Evolutionary conservation across 1,140 invertebrate species (phyloP), one percentile per base, ranked within the genome.

Genomic region (Octopus bimaculoides): DNA sequence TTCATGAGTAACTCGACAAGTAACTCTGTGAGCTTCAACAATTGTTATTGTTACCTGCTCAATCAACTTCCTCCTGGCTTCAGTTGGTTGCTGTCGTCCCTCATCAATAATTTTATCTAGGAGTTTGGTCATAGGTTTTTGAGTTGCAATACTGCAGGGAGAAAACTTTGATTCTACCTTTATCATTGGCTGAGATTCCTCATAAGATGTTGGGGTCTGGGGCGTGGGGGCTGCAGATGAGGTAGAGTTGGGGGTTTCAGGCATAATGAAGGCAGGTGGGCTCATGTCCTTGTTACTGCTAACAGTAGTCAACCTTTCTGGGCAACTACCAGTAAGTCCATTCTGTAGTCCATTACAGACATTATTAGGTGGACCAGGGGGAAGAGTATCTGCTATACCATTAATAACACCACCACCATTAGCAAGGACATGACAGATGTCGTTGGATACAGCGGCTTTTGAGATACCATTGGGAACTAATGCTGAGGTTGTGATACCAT

Each of bases 1-100:
- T 86, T 97, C 96, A 86, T 94, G 93, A 81, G 97, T 99, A 89
- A 97, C 98, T 89, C 97, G 96, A 91, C 97, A 98, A 78, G 97
- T 98, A 87, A 97, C 94, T 85, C 97, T 92, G 89, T 99, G 96
- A 53, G 98, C 96, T 80, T 94, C 93, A 77, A 98, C 93, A 54
- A 99, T 96, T 5, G 95, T 95, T 5, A 93, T 92, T 6, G 87
- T 86, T 7, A 90, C 88, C 80, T 88, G 84, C 26, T 86, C 82
- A 9, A 90, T 87, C 53, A 88, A 81, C 14, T 85, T 74, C 26
- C 83, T 79, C 94, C 86, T 79, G 9, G 95, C 93, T 41, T 98
- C 93, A 4, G 95, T 94, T 85, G 97, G 95, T 89, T 97, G 96
- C 87, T 97, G 94, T 53, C 83, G 77, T 7, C 85, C 85, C 75